These are phyloP conservation scores for Pseudomyrmex pallidus DNA, from an alignment of 1,140 invertebrate species.

Conservation along the genomic window DNA sequence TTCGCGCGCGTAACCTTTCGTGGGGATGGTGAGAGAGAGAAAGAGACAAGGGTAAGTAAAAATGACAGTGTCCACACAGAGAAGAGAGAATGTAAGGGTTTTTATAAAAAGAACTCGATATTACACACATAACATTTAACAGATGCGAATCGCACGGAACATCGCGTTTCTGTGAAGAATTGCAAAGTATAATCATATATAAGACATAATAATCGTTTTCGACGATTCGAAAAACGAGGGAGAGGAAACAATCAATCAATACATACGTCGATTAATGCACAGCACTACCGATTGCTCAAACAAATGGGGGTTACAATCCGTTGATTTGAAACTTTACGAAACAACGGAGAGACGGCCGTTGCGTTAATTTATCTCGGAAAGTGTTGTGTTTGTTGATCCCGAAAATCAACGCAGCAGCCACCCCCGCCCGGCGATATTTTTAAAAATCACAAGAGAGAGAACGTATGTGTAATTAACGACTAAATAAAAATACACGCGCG, in stretches of 20 bases:
- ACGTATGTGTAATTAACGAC: constrained; percentile 26
- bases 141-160: constrained; percentile 48
- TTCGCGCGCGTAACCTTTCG: no score
- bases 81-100: constrained; percentile 60
- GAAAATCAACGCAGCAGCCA: neutral
- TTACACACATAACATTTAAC: constrained; percentile 49
- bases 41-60: constrained; percentile 2
- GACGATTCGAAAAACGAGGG: no score
- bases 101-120: constrained; percentile 55
- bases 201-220: no score
- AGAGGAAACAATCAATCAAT: constrained; percentile 27
- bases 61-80: constrained; percentile 44
- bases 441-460: neutral
- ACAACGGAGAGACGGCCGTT: no score
- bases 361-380: no score
- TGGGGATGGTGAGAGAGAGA: constrained; percentile 3
- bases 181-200: constrained; percentile 30
- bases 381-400: neutral
- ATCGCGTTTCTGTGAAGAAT: constrained; percentile 38
- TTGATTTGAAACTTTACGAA: constrained; percentile 9
- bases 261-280: constrained; percentile 22
- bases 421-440: constrained; percentile 2
- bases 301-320: constrained; percentile 4
- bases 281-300: constrained; percentile 29
- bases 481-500: constrained; percentile 36